These are phyloP conservation scores for Allolobophora icterica DNA, from an alignment of 2,888 invertebrate genomes.

Conservation along the genomic window DNA sequence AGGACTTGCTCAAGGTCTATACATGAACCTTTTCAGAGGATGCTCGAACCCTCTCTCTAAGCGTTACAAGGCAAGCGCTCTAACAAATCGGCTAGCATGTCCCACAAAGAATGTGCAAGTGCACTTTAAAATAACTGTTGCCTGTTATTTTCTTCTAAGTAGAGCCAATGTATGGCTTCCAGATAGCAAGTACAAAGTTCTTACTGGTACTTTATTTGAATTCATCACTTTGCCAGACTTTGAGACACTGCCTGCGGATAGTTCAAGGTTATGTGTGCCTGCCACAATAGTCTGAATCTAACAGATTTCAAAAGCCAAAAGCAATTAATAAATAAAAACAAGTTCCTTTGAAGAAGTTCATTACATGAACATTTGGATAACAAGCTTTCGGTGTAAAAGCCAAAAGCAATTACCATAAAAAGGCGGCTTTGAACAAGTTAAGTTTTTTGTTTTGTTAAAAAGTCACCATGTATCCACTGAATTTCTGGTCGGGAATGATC, in stretches of 20 bases:
- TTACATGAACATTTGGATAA: background rate
- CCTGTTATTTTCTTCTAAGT: too few relatives aligned
- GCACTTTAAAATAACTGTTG: too few relatives aligned
- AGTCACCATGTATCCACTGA: background rate
- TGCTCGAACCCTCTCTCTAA: too few relatives aligned
- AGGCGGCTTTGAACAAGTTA: background rate
- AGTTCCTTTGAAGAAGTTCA: background rate
- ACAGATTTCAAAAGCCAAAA: background rate
- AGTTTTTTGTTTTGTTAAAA: background rate
- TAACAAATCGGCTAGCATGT: too few relatives aligned
- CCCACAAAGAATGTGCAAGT: too few relatives aligned
- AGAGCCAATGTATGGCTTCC: background rate
- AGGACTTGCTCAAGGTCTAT: too few relatives aligned
- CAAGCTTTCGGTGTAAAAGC: background rate
- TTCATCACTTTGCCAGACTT: background rate
- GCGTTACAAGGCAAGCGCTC: too few relatives aligned
- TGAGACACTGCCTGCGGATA: background rate
- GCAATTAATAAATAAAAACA: background rate
- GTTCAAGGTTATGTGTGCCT: background rate
- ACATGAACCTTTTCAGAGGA: too few relatives aligned
- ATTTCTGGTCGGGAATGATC: background rate
- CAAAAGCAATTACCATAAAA: background rate
- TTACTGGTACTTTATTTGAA: background rate
- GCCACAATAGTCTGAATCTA: slow-evolving; percentile 14
- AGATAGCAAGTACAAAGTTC: background rate